A percentile compares a stretch with the other conserved stretches of the same genome.
phyloP scores from a whole-genome alignment of 2,113 vertebrate genomes.

The Nothoprocta pentlandii region DNA sequence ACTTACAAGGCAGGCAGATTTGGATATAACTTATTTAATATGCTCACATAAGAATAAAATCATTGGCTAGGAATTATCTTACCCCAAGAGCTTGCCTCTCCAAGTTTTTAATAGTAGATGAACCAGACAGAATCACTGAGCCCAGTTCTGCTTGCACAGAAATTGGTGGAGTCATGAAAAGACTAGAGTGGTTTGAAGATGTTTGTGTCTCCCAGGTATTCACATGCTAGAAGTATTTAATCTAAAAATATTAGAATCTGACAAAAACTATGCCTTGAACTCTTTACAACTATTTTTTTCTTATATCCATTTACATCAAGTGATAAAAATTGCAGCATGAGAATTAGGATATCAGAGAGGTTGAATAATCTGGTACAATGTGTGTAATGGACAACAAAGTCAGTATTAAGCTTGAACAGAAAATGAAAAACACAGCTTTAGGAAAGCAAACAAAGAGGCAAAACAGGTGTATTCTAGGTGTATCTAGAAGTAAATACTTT shows the following conservation, averaged over 20 bases:
- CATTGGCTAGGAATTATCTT: not conserved
- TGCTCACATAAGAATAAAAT: not conserved
- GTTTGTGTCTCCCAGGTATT: not conserved
- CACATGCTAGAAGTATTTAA: not conserved
- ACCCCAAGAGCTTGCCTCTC: not conserved
- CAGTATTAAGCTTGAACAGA: not conserved
- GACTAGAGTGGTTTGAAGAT: not conserved
- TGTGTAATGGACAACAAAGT: not conserved
- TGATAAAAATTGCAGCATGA: not conserved
- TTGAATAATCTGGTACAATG: not conserved
- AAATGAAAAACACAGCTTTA: not conserved
- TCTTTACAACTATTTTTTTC: not conserved
- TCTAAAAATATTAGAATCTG: not conserved
- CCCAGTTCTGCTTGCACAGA: not conserved
- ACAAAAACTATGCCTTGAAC: not conserved
- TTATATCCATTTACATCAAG: not conserved
- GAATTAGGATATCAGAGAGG: not conserved
- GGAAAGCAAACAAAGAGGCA: not conserved
- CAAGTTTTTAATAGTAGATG: not conserved
- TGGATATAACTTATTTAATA: not conserved
- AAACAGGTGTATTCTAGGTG: not conserved
- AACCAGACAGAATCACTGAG: not conserved
- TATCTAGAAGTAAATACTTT: not conserved
- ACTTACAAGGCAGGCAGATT: not conserved
- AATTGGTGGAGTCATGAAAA: not conserved